Evolutionary conservation across 2,888 invertebrate genomes (phyloP), one percentile per base, ranked within the genome.

Genomic region (Dasypolia templi): DNA sequence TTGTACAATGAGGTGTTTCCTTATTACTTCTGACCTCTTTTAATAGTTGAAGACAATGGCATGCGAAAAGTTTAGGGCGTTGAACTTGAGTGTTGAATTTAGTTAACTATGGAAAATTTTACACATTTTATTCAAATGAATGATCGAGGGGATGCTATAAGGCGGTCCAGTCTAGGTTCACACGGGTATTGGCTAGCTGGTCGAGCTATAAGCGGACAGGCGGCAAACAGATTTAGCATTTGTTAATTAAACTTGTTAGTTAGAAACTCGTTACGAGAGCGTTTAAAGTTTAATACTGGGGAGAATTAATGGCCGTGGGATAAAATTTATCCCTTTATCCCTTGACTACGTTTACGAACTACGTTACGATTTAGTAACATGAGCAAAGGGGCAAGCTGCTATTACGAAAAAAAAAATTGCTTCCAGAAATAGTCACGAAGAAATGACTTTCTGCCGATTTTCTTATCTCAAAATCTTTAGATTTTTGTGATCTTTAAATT

Each of bases 201-300:
- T 35, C 62, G 63, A 72, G 72, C 29, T 76, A 76, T 69, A 67
- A 75, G 44, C 56, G 62, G 53, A 62, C 59, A 63, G 46, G 35
- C 42, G 32, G 79, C 74, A 75, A 77, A 77, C 74, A 75, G 77
- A 88, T 79, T 87, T 79, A 79, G 75, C 72, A 68, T 63, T 73
- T 74, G 77, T 84, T 85, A 84, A 88, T 88, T 88, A 81, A 87
- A 82, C 75, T 81, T 78, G 79, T 77, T 76, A 77, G 77, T 87
- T 78, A 39, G 64, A 87, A 85, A 84, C 84, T 80, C 72, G 84
- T 83, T 81, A 83, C 70, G 65, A 80, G 61, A 85, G 49, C 68
- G 74, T 72, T 87, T 75, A 71, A 79, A 79, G 62, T 81, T 80
- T 75, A 64, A 71, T 87, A 86, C 77, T 51, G 66, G 79, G 63